Base-by-base conservation (phyloP, 2,797 vertebrate genomes). In the Oryzias sinensis region DNA sequence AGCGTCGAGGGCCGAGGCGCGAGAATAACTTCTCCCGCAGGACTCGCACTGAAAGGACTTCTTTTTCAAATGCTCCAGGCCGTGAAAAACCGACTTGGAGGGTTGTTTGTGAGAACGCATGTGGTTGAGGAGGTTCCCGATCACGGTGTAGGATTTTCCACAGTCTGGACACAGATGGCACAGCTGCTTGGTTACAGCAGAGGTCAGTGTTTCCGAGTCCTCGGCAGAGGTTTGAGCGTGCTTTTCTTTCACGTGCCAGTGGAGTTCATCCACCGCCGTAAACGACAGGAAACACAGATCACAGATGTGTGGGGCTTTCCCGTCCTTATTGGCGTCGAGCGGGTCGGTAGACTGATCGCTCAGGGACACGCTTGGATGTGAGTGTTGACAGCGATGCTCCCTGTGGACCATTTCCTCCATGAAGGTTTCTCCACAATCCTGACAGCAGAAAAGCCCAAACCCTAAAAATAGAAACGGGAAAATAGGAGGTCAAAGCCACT, bases 121-220 rank as follows among this genome's bases (percentile, higher is more conserved):
- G 79, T 93, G 93, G 74, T 93, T 93, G 40, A 93, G 90, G 60
- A 89, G 90, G 68, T 91, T 87, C 59, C 90, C 92, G 0, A 90
- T 43, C 18, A 84, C 71, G 5, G 65, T 57, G 43, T 89, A 93
- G 15, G 77, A 83, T 74, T 93, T 93, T 14, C 91, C 91, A 68
- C 93, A 93, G n/a, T 92, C 91, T 57, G 75, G 59, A 71, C 93
- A 93, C 80, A 91, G 76, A 59, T 86, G 93, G 25, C 64, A 43
- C 4, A 73, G 84, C 17, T 82, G 87, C 59, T 84, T 91, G 7
- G 64, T 49, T 43, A 57, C 59, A 33, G 61, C 62, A 53, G 73
- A 44, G 49, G 46, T 56, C 14, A 46, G 57, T 42, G 54, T 3
- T 14, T 54, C 37, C 2, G 73, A 33, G 18, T 71, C 72, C 24